Evolutionary conservation across 2,888 invertebrate species (phyloP), one percentile per base, ranked within the genome.

Genomic region (Sclerodermus sp.): DNA sequence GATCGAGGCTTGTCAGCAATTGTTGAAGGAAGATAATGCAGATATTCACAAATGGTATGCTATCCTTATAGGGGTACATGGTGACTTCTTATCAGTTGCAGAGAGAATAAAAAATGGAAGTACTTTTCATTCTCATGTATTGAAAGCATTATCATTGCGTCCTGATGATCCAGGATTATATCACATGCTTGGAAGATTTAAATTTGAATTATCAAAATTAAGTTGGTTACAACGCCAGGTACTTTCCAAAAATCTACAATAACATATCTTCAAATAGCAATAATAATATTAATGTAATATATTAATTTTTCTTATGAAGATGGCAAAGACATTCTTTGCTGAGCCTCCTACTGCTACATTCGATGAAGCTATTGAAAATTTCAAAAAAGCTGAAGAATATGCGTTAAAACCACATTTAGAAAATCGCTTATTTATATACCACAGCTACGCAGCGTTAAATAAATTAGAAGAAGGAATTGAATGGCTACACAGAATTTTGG

Each of bases 1-100:
- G 41, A 79, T 84, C 41, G 79, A 82, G 32, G 80, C 80, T 53
- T 87, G 87, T 45, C 76, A 81, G 45, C 72, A 73, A 51, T 83
- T 87, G 15, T 68, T 89, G 17, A 69, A 80, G 41, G 73, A 80
- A 1, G 68, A 78, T 15, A 79, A 82, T 63, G 79, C 83, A 1
- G 83, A 87, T 64, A 82, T 85, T 13, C 87, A 89, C 74, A 90
- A 89, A 76, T 90, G 89, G 89, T 85, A 81, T 73, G 89, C 89
- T 1, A 85, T 89, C 42, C 80, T 87, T 12, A 68, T 88, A 42
- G 89, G 89, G 13, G 79, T 82, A 41, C 76, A 85, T 44, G 82
- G 83, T 29, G 84, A 87, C 48, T 85, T 81, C 67, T 80, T 84
- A 46, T 78, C 84, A 0, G 80, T 81, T 1, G 84, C 84, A 66